Evolutionary conservation across 2,113 vertebrate genomes (phyloP).

Genomic region (Campylorhamphus procurvoides): DNA sequence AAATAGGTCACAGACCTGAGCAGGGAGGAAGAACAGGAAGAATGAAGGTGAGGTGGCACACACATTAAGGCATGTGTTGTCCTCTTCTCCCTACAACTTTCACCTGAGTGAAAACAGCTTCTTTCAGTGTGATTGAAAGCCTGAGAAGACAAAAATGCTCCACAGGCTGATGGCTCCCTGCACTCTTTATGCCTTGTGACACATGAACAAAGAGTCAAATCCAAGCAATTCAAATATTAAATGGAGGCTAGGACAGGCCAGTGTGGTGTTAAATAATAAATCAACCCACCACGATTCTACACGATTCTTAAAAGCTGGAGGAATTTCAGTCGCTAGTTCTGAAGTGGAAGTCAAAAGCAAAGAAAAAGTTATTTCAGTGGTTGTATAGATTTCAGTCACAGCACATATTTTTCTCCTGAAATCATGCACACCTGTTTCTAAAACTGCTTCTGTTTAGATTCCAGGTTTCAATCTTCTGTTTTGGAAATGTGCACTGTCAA

Average conservation of each 20-base stretch:
- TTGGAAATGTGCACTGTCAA: not conserved
- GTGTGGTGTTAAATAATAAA: not conserved
- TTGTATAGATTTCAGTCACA: not conserved
- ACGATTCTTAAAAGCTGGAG: not conserved
- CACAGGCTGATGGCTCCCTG: not conserved
- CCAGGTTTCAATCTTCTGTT: not conserved
- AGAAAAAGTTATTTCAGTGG: not conserved
- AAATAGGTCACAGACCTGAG: not conserved
- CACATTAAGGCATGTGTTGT: not conserved
- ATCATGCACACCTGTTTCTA: not conserved
- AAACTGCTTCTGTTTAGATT: not conserved
- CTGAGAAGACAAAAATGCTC: not conserved
- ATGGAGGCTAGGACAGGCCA: not conserved
- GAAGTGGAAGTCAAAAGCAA: not conserved
- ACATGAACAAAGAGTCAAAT: not conserved
- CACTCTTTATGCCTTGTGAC: not conserved
- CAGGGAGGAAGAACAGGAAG: not conserved
- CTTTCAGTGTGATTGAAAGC: fast-evolving
- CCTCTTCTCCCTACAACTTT: not conserved
- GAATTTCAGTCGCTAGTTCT: not conserved
- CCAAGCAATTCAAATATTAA: not conserved
- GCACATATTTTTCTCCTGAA: not conserved
- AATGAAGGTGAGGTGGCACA: not conserved
- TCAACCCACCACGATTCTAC: not conserved
- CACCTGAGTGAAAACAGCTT: not conserved